Evolutionary conservation across 2,797 vertebrate genomes (phyloP), one percentile per base, ranked within the genome.

Genomic region (Leucoraja ocellata): DNA sequence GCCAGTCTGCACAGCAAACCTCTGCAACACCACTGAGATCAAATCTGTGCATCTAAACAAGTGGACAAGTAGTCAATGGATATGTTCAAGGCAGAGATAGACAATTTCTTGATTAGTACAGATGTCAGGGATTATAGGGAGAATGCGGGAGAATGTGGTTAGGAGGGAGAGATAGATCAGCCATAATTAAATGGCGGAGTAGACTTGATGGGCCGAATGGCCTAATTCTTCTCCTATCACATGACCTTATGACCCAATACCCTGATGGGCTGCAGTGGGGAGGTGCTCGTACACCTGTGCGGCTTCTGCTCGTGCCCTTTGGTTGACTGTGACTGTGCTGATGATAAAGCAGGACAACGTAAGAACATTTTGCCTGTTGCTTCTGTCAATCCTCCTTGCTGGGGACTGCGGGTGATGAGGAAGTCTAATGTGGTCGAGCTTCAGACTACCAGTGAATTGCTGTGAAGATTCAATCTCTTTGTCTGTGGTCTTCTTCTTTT

Each of bases 401-500:
- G 54, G n/a, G 1, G 46, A 54, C 46, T 58, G 80, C 5, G 28
- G 21, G 39, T 39, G 39, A 54, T 25, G 23, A 13, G 2, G 2
- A 8, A 25, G 25, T 58, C 61, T 28, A 61, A 61, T 61, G 28
- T 25, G 13, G 4, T 25, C 61, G 25, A n/a, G 5, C 10, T 84
- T 84, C 25, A 61, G 81, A 61, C 6, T 28, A 4, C 10, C 28
- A 88, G 16, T 25, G 1, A 88, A 68, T 68, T 32, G 16, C 84
- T 21, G 11, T 9, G 10, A n/a, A 16, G 11, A 88, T 2, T 92
- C 9, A 92, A 74, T 54, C 13, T 92, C 73, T 46, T 28, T 1
- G 46, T 92, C 36, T 94, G 9, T 78, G 95, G 58, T 93, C 77
- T 93, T 95, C 94, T 91, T 93, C 11, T 94, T 96, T 74, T 94